Percentiles rank a stretch among this genome's conserved stretches.
Evolutionary conservation across 2,888 invertebrate genomes (phyloP).

Genomic region (Thecophora atra): DNA sequence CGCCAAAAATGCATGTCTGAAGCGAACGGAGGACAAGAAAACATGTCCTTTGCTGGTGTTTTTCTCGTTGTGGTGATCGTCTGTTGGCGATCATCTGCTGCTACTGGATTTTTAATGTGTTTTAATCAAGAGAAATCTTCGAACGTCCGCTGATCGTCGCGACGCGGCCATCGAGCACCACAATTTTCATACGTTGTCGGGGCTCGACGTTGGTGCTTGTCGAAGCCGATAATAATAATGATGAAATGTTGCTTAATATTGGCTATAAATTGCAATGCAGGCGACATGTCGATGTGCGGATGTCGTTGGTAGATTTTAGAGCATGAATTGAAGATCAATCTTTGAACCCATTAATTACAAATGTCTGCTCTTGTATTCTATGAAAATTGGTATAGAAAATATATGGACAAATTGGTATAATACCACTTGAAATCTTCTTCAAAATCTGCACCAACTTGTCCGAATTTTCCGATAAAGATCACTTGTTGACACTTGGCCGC

Average conservation of each 20-base stretch:
- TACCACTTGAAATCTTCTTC: too few species aligned
- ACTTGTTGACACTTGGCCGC: constrained; percentile 45
- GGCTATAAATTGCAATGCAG: constrained; percentile 55
- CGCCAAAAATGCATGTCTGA: constrained; percentile 31
- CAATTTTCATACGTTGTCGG: constrained; percentile 21
- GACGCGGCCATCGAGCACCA: constrained; percentile 10
- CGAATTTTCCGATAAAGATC: constrained; percentile 51
- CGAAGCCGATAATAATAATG: constrained; percentile 42
- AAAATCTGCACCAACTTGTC: background rate
- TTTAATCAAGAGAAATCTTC: constrained; percentile 57
- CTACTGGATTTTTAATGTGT: constrained; percentile 66
- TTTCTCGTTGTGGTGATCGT: constrained; percentile 20
- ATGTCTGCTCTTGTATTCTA: too few species aligned
- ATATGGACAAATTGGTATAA: too few species aligned
- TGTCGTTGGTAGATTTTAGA: constrained; percentile 1
- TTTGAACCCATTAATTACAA: too few species aligned
- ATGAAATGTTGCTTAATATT: constrained; percentile 54
- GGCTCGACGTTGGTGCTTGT: constrained; percentile 13
- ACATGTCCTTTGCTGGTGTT: constrained; percentile 10
- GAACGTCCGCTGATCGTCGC: background rate
- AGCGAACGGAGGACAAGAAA: constrained; percentile 6
- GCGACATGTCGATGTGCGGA: constrained; percentile 25
- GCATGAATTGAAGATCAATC: too few species aligned
- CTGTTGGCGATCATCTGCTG: constrained; percentile 52
- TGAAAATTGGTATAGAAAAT: too few species aligned